These are phyloP conservation scores for Chaetorhynchus papuensis DNA, from an alignment of 2,113 vertebrate species.

Conservation along the genomic window DNA sequence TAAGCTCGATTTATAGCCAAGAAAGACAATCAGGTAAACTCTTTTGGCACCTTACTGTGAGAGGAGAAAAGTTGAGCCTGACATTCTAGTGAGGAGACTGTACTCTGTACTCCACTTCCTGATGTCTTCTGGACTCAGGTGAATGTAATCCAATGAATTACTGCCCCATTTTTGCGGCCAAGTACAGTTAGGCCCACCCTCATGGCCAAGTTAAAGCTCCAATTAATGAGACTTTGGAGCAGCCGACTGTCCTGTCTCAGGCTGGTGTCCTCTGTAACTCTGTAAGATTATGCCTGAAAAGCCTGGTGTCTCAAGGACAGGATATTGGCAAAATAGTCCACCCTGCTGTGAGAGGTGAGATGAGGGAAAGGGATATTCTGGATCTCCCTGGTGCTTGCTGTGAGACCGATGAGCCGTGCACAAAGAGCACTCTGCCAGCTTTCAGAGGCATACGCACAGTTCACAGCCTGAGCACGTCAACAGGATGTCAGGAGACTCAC, in stretches of 20 bases:
- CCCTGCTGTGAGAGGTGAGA: not conserved
- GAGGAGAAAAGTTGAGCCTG: not conserved
- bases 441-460: accelerated
- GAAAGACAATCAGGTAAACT: not conserved
- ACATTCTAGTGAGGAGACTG: not conserved
- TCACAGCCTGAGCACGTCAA: accelerated
- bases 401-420: not conserved
- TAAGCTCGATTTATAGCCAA: not conserved
- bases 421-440: not conserved
- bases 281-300: not conserved
- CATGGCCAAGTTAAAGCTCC: not conserved
- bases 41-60: not conserved
- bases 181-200: not conserved
- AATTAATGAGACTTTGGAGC: not conserved
- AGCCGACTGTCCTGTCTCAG: not conserved
- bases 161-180: not conserved
- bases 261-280: not conserved
- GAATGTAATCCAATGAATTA: not conserved
- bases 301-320: not conserved
- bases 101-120: not conserved
- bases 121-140: not conserved
- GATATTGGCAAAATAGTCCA: not conserved
- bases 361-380: not conserved
- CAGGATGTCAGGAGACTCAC: not conserved
- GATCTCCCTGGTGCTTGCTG: not conserved